Evolutionary conservation across 2,797 vertebrate species (phyloP), one percentile per base, ranked within the genome.

Genomic region (Dendrocincla fuliginosa): DNA sequence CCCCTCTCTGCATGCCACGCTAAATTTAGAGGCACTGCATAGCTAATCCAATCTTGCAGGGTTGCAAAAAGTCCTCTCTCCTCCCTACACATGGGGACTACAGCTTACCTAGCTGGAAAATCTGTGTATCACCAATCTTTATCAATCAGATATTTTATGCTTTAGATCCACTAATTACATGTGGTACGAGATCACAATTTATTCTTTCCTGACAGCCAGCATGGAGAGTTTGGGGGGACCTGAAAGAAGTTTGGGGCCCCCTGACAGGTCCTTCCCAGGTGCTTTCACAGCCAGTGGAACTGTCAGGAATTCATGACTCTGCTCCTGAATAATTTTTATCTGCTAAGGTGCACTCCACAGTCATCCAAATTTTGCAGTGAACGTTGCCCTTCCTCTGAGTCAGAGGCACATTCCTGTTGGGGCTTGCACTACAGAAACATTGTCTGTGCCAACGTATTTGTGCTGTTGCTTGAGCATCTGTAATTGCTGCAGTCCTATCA

Each of bases 401-500:
- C 89, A 96, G 68, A 84, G 67, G 18, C 42, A 42, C 28, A 70
- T 56, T 90, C 92, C 37, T 93, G 91, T 81, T 79, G 64, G 42
- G 70, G 47, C 95, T 90, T 96, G 97, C 44, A 63, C 56, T 71
- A 46, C n/a, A 85, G 64, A 85, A 90, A 50, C 2, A 0, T 22
- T 39, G 17, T 35, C 76, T 81, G 52, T 79, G 59, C 74, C 68
- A 86, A 56, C 25, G 17, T 32, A 33, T 82, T 76, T 52, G 23
- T 8, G 41, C n/a, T 64, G 28, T 42, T 69, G 47, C 53, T 70
- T 63, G 64, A 42, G 60, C 42, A 69, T n/a, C 46, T 87, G 33
- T 46, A 67, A 22, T 60, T 79, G 55, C 55, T 77, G 64, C 44
- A 89, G 56, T 41, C 1, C 0, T 39, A 50, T 55, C 0, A 39